Evolutionary conservation across 2,113 vertebrate species (phyloP), one percentile per base, ranked within the genome.

Genomic region (Pseudorhombus dupliciocellatus): DNA sequence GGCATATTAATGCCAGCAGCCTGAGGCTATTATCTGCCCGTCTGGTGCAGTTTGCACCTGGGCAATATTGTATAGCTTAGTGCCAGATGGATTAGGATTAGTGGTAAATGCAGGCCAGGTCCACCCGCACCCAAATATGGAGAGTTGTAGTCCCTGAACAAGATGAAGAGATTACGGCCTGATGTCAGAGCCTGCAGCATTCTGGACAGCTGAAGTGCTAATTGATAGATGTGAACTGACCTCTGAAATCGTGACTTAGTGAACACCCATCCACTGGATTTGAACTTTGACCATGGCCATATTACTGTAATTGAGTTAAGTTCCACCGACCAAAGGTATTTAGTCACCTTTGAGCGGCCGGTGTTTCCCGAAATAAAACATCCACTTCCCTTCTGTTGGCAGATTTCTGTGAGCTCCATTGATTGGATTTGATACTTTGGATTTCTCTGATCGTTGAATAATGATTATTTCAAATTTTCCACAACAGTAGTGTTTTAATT

Each of bases 81-180:
- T 81, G 79, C 70, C 87, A 90, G 76, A 84, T 83, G 81, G 90
- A 92, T 90, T 90, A 90, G 91, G 89, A 92, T 90, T 90, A 90
- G 77, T 25, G 56, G 62, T 77, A 77, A 79, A 22, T 21, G 57
- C 79, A 79, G 82, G 68, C 48, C 75, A 80, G 79, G 79, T 85
- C 77, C 57, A 75, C 31, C 55, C 46, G 25, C 72, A 46, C 63
- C 62, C 77, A 73, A 80, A 75, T 58, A 54, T 75, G 59, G 20
- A 72, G 62, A 64, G 76, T 72, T 40, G 30, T 20, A 77, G 80
- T 80, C 73, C 60, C 37, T 70, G 68, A 84, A 84, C 75, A 67
- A 87, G 84, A 84, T 88, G 80, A 90, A 84, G 71, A 83, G 91
- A 89, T 92, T 90, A 89, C 82, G 64, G 26, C 65, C 28, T 80